phyloP scores from a whole-genome alignment of 2,888 invertebrate genomes.

The Caenorhabditis wallacei region DNA sequence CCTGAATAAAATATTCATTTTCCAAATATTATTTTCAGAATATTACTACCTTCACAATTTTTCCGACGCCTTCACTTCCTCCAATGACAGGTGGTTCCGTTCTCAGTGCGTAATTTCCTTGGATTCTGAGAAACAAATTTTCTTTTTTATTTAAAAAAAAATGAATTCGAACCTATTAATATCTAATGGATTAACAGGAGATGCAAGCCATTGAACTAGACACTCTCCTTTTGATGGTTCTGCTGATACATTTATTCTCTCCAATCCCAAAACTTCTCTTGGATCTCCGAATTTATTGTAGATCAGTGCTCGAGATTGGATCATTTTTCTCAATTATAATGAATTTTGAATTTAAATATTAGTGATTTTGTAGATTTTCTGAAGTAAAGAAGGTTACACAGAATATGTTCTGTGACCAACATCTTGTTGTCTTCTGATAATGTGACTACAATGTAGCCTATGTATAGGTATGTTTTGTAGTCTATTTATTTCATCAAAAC shows the following conservation, averaged over 20 bases:
- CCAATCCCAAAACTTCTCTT: constrained; percentile 64
- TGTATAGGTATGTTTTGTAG: neutral
- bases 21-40: neutral
- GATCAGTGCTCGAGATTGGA: constrained; percentile 57
- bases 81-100: constrained; percentile 89
- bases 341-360: neutral
- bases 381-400: no score
- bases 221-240: constrained; percentile 68
- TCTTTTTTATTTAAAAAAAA: no score
- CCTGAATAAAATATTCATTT: constrained; percentile 33
- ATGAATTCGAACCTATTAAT: constrained; percentile 73
- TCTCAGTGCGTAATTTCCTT: constrained; percentile 69
- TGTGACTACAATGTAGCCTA: constrained; percentile 35
- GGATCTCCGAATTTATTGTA: constrained; percentile 67
- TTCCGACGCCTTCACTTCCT: constrained; percentile 96
- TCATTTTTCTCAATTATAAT: constrained; percentile 26
- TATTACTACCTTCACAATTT: constrained; percentile 87
- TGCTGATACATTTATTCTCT: constrained; percentile 54
- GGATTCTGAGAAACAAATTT: constrained; percentile 45
- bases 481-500: no score
- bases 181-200: constrained; percentile 81
- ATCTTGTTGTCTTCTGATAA: constrained; percentile 40
- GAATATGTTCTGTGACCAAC: neutral
- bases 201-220: constrained; percentile 79
- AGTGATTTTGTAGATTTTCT: no score